Evolutionary conservation across 2,888 invertebrate species (phyloP).

Genomic region (Eremobia ochroleuca): DNA sequence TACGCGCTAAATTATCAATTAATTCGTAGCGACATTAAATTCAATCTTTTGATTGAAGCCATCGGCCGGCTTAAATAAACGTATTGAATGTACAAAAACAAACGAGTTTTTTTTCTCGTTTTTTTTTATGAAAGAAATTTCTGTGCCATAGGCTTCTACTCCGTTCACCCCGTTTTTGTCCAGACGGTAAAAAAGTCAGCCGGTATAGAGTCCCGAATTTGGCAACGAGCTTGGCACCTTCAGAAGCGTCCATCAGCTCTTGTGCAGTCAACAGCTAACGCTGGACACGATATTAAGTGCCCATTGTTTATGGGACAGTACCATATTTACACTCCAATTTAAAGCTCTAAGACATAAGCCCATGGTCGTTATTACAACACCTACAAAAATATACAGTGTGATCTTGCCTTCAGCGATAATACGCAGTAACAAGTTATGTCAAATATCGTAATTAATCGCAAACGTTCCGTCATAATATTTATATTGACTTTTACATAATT

Average conservation of each 20-base stretch:
- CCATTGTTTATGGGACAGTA: background rate
- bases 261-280: background rate
- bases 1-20: too few species aligned
- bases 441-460: conserved; percentile 8
- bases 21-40: background rate
- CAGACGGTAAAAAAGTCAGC: too few species aligned
- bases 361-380: background rate
- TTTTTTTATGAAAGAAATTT: too few species aligned
- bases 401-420: background rate
- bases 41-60: too few species aligned
- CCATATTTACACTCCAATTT: background rate
- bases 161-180: too few species aligned
- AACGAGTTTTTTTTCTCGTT: too few species aligned
- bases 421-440: conserved; percentile 1
- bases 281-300: background rate
- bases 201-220: too few species aligned
- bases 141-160: too few species aligned
- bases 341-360: background rate
- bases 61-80: too few species aligned
- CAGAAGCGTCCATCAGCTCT: too few species aligned
- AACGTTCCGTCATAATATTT: conserved; percentile 9
- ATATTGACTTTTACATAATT: conserved; percentile 1
- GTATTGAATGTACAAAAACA: too few species aligned
- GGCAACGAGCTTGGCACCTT: too few species aligned
- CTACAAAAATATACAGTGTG: background rate